Percentiles rank a stretch among this genome's conserved stretches.
These are phyloP conservation scores for Phalacrocorax aristotelis DNA, from an alignment of 2,113 vertebrate species.

Conservation along the genomic window DNA sequence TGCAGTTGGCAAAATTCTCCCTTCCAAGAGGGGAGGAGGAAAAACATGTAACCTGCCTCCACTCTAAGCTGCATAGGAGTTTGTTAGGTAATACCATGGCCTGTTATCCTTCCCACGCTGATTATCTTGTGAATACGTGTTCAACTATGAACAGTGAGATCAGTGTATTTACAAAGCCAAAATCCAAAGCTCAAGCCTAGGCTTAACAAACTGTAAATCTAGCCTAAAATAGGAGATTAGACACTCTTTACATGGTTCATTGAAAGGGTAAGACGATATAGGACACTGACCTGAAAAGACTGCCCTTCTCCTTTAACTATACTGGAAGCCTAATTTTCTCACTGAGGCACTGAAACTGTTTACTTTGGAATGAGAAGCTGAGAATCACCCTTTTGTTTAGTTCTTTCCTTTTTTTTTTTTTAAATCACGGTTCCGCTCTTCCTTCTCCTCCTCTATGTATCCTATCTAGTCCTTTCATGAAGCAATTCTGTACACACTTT, in stretches of 20 bases:
- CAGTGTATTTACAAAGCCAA: not conserved
- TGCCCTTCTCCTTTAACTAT: not conserved
- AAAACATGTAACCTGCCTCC: not conserved
- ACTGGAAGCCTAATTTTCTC: not conserved
- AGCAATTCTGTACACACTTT: not conserved
- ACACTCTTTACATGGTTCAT: not conserved
- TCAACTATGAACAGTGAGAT: not conserved
- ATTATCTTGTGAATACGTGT: not conserved
- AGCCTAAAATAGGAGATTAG: not conserved
- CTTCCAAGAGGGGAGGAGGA: not conserved
- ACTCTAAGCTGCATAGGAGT: not conserved
- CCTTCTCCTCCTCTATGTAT: not conserved
- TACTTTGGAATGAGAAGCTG: not conserved
- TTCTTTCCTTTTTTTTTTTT: not conserved
- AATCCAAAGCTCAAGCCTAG: not conserved
- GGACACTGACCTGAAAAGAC: not conserved
- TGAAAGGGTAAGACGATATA: not conserved
- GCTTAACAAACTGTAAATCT: not conserved
- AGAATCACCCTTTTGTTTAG: not conserved
- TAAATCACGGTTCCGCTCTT: not conserved
- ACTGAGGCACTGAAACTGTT: not conserved
- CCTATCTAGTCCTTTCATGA: not conserved
- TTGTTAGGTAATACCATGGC: not conserved
- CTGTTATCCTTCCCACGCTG: not conserved
- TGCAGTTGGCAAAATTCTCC: not conserved